Conservation (phyloP, 1,140 invertebrate species). For the Plutomurus gul region DNA sequence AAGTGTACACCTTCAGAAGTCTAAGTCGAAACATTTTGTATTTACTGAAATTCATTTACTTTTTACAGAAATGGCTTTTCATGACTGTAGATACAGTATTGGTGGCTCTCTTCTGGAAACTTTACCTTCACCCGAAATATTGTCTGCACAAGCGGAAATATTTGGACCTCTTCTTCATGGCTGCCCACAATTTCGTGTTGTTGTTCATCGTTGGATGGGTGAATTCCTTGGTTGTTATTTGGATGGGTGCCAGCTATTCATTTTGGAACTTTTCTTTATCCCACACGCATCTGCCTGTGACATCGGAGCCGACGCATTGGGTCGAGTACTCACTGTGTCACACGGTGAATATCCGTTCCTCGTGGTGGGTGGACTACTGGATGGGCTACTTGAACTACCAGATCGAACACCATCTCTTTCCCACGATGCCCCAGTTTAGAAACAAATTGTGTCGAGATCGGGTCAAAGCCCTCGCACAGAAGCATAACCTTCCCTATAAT, state of each 20-base stretch:
- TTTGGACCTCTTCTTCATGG: slow-evolving; percentile 45
- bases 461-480: slow-evolving; percentile 34
- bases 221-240: slow-evolving; percentile 41
- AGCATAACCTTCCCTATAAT: slow-evolving; percentile 38
- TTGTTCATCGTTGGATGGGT: slow-evolving; percentile 43
- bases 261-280: slow-evolving; percentile 47
- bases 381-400: slow-evolving; percentile 45
- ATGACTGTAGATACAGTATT: not conserved
- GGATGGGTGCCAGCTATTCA: slow-evolving; percentile 45
- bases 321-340: slow-evolving; percentile 42
- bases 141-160: slow-evolving; percentile 32
- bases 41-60: no score
- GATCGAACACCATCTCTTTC: slow-evolving; percentile 47
- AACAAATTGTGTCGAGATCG: not conserved
- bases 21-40: no score
- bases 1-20: no score
- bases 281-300: slow-evolving; percentile 43
- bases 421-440: slow-evolving; percentile 41
- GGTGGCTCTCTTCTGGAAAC: not conserved
- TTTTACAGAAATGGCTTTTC: slow-evolving; percentile 6
- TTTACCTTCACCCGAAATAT: slow-evolving; percentile 9
- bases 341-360: slow-evolving; percentile 32
- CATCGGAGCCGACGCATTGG: slow-evolving; percentile 34
- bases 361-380: slow-evolving; percentile 36
- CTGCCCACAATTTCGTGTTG: slow-evolving; percentile 36